A percentile compares a stretch with the other conserved stretches of the same genome.
These are phyloP conservation scores for Euwallacea fornicatus DNA, from an alignment of 1,140 invertebrate genomes.

Conservation along the genomic window DNA sequence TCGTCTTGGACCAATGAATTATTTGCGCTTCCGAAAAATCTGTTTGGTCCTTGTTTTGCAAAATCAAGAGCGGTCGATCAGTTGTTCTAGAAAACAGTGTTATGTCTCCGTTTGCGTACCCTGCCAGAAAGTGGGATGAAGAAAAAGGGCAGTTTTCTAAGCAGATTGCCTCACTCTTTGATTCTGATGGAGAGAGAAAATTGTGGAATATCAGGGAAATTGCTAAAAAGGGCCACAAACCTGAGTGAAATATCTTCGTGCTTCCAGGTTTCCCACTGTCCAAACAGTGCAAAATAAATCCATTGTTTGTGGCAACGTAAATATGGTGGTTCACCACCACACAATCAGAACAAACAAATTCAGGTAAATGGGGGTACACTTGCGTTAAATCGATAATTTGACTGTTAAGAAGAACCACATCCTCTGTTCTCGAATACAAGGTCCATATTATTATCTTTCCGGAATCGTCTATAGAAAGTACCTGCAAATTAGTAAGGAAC, in stretches of 20 bases:
- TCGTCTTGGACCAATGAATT: conserved; percentile 49
- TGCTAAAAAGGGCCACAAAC: conserved; percentile 30
- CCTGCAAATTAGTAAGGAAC: conserved; percentile 32
- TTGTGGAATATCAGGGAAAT: conserved; percentile 34
- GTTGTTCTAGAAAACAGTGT: conserved; percentile 41
- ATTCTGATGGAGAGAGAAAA: conserved; percentile 36
- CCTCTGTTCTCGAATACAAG: conserved; percentile 34
- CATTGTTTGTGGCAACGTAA: conserved; percentile 50
- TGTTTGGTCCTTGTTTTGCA: conserved; percentile 37
- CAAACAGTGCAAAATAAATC: conserved; percentile 46
- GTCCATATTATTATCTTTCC: conserved; percentile 48
- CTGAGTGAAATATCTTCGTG: conserved; percentile 41
- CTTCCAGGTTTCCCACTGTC: conserved; percentile 40
- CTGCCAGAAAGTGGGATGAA: conserved; percentile 46
- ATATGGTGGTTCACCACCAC: conserved; percentile 41
- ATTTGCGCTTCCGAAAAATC: conserved; percentile 36
- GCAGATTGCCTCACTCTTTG: conserved; percentile 36
- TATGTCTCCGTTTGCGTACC: conserved; percentile 48
- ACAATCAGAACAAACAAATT: conserved; percentile 49
- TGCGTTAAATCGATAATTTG: conserved; percentile 39
- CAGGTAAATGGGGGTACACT: conserved; percentile 41
- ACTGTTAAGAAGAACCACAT: conserved; percentile 40
- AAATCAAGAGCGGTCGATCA: conserved; percentile 46
- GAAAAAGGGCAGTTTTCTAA: conserved; percentile 49
- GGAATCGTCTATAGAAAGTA: conserved; percentile 47